These are phyloP conservation scores for Gnathonemus longibarbis DNA, from an alignment of 2,113 vertebrate genomes.

Conservation along the genomic window DNA sequence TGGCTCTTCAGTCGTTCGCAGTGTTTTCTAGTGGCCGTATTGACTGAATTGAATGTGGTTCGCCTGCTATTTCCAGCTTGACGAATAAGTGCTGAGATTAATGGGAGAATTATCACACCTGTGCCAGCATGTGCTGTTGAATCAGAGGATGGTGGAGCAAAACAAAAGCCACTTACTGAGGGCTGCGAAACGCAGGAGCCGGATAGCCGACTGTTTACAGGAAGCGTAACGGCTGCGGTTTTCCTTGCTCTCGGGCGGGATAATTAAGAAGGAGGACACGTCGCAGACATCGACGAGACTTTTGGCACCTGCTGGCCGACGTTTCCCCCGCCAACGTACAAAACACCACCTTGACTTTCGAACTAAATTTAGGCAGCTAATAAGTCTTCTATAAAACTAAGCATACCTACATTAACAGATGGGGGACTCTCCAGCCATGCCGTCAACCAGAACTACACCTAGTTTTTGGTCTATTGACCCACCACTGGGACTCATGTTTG, in stretches of 20 bases:
- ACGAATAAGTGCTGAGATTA: slow-evolving; percentile 5
- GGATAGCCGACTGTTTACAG: background rate
- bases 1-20: background rate
- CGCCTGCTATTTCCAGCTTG: background rate
- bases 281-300: background rate
- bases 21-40: background rate
- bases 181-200: background rate
- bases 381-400: background rate
- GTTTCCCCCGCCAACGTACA: background rate
- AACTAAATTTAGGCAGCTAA: background rate
- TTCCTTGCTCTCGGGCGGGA: background rate
- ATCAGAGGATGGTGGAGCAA: background rate
- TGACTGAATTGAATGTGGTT: background rate
- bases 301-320: background rate
- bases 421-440: background rate
- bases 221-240: too few relatives aligned
- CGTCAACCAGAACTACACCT: background rate
- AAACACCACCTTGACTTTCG: background rate
- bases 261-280: background rate
- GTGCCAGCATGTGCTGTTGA: background rate
- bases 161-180: background rate
- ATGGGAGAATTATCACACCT: slow-evolving; percentile 18
- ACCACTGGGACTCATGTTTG: background rate
- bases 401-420: background rate
- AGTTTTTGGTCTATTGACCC: background rate